A percentile compares a stretch with the other conserved stretches of the same genome.
phyloP scores from a whole-genome alignment of 2,797 vertebrate genomes.

The Gallinago stenura region DNA sequence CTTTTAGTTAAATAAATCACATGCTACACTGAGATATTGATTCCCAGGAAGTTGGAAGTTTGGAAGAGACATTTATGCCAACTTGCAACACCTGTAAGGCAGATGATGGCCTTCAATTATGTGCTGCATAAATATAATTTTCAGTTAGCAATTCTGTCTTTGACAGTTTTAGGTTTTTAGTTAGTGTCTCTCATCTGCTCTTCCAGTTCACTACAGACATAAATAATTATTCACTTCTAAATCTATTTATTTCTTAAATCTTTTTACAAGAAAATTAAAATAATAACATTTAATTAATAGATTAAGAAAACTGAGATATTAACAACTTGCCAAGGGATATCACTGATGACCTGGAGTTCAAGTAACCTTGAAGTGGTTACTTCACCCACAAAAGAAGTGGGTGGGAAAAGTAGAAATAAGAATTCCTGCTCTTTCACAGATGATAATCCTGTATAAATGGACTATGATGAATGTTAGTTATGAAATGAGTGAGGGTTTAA shows the following conservation, averaged over 20 bases:
- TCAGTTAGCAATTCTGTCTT: background rate
- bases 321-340: background rate
- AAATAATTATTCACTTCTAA: background rate
- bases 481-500: background rate
- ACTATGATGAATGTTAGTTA: background rate
- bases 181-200: background rate
- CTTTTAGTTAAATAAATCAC: background rate
- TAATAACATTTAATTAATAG: background rate
- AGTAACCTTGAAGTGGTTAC: background rate
- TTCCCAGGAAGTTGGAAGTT: background rate
- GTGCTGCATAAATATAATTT: background rate
- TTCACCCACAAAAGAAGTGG: background rate
- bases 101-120: background rate
- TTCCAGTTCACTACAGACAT: background rate
- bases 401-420: fast-evolving
- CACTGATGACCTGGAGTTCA: background rate
- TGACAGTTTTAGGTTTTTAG: background rate
- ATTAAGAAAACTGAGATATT: background rate
- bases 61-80: background rate
- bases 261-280: background rate
- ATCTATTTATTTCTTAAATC: background rate
- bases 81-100: background rate
- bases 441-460: background rate
- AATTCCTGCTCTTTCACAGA: background rate
- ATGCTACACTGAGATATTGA: background rate